Evolutionary conservation across 1,140 invertebrate genomes (phyloP).

Genomic region (Aphis gossypii): DNA sequence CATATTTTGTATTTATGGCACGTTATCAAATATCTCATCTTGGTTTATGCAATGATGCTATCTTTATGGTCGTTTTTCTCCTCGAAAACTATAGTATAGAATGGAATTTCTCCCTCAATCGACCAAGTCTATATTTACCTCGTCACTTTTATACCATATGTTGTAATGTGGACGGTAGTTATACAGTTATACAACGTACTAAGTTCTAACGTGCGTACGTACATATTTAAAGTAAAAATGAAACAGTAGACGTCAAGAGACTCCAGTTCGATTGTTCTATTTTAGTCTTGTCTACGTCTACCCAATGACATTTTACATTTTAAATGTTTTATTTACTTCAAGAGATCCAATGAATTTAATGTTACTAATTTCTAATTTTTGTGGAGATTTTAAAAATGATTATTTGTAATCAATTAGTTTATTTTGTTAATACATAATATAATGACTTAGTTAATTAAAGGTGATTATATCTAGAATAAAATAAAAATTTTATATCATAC

Average conservation of each 20-base stretch:
- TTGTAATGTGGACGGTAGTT: background rate
- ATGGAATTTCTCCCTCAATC: conserved; percentile 54
- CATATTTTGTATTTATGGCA: conserved; percentile 30
- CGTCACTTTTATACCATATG: conserved; percentile 52
- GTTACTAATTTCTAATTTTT: background rate
- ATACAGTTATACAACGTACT: conserved; percentile 31
- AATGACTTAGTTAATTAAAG: background rate
- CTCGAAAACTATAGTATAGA: conserved; percentile 30
- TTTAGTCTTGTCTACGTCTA: conserved; percentile 27
- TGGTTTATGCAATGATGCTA: conserved; percentile 7
- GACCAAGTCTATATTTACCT: conserved; percentile 45
- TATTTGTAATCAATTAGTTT: background rate
- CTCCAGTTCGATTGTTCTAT: conserved; percentile 42
- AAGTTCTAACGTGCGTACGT: background rate
- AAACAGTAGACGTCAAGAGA: conserved; percentile 16
- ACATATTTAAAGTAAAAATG: background rate
- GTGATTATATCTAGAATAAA: background rate
- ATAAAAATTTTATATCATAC: too few species aligned
- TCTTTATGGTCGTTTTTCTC: conserved; percentile 44
- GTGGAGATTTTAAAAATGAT: background rate
- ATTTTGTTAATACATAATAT: background rate
- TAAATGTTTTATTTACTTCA: background rate
- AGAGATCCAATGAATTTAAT: background rate
- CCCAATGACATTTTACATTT: conserved; percentile 35
- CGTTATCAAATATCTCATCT: conserved; percentile 36